These are phyloP conservation scores for Aegotheles bennettii DNA, from an alignment of 2,113 vertebrate genomes.

Conservation along the genomic window DNA sequence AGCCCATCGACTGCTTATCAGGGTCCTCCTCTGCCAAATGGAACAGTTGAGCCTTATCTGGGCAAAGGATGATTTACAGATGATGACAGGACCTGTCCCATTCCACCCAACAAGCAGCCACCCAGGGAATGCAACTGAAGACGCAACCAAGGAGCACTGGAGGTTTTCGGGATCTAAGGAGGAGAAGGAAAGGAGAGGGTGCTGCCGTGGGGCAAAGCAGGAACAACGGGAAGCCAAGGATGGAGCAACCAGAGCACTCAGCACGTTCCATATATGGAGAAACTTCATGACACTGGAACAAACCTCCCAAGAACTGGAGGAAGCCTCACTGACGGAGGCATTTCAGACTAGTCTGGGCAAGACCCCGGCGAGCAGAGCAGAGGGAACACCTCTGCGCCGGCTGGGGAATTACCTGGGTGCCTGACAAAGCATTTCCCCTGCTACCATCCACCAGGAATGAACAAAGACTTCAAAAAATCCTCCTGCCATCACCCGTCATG, in stretches of 20 bases:
- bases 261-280: constrained; percentile 53
- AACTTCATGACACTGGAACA: background rate
- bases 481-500: background rate
- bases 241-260: background rate
- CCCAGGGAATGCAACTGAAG: background rate
- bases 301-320: background rate
- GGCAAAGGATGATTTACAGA: background rate
- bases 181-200: background rate
- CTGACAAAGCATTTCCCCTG: background rate
- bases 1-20: background rate
- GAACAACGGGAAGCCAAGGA: background rate
- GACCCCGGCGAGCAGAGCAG: background rate
- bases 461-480: background rate
- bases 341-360: background rate
- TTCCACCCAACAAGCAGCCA: background rate
- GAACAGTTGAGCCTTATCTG: background rate
- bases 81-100: constrained; percentile 40
- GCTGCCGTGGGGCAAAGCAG: background rate
- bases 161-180: background rate
- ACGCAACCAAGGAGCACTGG: background rate
- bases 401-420: background rate
- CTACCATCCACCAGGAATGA: background rate
- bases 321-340: background rate
- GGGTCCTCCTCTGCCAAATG: background rate
- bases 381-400: rapidly evolving